A percentile compares a stretch with the other conserved stretches of the same genome.
These are phyloP conservation scores for Drosophila tanythrix DNA, from an alignment of 2,888 invertebrate genomes.

Conservation along the genomic window DNA sequence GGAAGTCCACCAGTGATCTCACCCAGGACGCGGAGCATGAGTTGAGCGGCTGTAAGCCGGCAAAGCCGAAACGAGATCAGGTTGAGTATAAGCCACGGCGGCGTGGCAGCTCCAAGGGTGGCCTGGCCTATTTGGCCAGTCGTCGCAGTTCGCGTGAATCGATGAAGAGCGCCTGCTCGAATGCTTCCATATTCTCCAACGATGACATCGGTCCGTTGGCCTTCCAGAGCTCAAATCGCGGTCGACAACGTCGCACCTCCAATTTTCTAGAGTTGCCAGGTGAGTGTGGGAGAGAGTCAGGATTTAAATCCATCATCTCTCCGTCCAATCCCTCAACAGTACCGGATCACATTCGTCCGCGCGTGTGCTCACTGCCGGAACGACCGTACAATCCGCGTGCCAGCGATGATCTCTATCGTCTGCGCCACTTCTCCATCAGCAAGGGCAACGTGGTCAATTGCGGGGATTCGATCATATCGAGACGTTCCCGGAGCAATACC, in stretches of 20 bases:
- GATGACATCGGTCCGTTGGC: conserved; percentile 93
- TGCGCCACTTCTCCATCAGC: conserved; percentile 94
- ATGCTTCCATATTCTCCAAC: conserved; percentile 88
- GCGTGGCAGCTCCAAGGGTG: conserved; percentile 87
- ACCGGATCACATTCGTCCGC: conserved; percentile 92
- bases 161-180: conserved; percentile 88
- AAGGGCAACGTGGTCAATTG: conserved; percentile 95
- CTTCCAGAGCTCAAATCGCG: conserved; percentile 91
- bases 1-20: conserved; percentile 92
- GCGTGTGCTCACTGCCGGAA: conserved; percentile 94
- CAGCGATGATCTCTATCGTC: conserved; percentile 93
- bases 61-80: conserved; percentile 57
- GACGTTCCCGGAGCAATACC: conserved; percentile 93
- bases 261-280: conserved; percentile 95
- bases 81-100: conserved; percentile 86
- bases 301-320: neutral
- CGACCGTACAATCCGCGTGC: conserved; percentile 93
- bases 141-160: conserved; percentile 93
- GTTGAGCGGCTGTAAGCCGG: conserved; percentile 63
- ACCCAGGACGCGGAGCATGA: conserved; percentile 84
- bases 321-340: conserved; percentile 86
- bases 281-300: conserved; percentile 82
- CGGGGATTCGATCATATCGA: conserved; percentile 94
- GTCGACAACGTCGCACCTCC: conserved; percentile 92
- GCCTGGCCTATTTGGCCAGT: conserved; percentile 92